These are phyloP conservation scores for Montipora capitata DNA, from an alignment of 92 coral and sea anemone species.

Conservation along the genomic window DNA sequence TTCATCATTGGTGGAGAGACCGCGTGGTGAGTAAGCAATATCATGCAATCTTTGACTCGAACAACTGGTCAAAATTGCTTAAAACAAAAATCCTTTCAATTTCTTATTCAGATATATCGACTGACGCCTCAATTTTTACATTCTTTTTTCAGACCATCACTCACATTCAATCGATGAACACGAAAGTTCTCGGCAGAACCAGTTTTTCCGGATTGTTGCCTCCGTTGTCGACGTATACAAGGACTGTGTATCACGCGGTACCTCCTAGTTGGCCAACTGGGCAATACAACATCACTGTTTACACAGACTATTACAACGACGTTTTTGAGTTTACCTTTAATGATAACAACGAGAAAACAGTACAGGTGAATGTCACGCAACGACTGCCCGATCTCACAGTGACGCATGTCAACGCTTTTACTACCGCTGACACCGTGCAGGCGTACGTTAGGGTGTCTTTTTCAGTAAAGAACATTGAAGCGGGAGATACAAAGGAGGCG, in stretches of 20 bases:
- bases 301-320: conserved; percentile 68
- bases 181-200: conserved; percentile 39
- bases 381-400: conserved; percentile 79
- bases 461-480: conserved; percentile 72
- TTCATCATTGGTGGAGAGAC: conserved; percentile 83
- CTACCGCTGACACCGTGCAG: conserved; percentile 31
- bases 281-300: conserved; percentile 70
- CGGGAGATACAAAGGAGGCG: conserved; percentile 70
- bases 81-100: too few species aligned
- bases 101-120: too few species aligned
- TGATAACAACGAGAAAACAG: conserved; percentile 68
- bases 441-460: conserved; percentile 62
- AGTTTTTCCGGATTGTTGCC: conserved; percentile 75
- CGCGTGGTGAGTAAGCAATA: conserved; percentile 65
- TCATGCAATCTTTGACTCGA: too few species aligned
- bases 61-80: too few species aligned
- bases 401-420: conserved; percentile 29
- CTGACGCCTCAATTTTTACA: too few species aligned
- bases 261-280: conserved; percentile 71
- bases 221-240: conserved; percentile 63
- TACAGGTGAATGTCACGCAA: conserved; percentile 54
- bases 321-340: conserved; percentile 76
- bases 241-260: conserved; percentile 49
- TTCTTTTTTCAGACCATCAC: conserved; percentile 51
- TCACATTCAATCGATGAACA: conserved; percentile 9